phyloP scores from a whole-genome alignment of 2,113 vertebrate genomes.

The Gymnocephalus cernua region DNA sequence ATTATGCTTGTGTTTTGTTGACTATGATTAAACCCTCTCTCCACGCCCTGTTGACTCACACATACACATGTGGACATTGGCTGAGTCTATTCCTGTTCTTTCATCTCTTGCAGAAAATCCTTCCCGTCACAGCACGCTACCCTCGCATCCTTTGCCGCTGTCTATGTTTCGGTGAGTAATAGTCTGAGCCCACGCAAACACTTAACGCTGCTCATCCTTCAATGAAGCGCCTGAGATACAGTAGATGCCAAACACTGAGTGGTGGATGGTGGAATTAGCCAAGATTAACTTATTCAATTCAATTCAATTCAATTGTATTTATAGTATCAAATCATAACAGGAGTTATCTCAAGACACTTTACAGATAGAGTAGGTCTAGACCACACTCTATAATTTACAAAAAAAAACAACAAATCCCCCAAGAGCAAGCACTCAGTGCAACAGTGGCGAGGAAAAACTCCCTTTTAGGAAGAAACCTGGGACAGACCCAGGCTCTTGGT shows the following conservation, averaged over 20 bases:
- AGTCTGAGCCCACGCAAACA: conserved; percentile 3
- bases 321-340: no score
- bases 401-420: no score
- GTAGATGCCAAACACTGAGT: background rate
- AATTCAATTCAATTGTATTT: no score
- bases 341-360: no score
- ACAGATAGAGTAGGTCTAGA: no score
- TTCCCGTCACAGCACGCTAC: conserved; percentile 99
- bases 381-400: no score
- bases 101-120: conserved; percentile 91
- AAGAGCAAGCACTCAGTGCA: no score
- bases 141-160: conserved; percentile 96
- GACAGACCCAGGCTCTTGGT: no score
- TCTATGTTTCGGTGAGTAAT: conserved; percentile 97
- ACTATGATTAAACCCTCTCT: conserved; percentile 1
- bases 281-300: background rate
- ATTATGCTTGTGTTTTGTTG: conserved; percentile 3
- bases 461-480: no score
- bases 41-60: conserved; percentile 26
- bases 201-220: background rate
- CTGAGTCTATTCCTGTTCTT: conserved; percentile 51
- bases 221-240: background rate
- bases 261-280: background rate
- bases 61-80: background rate
- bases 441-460: no score